Conservation (phyloP, 1,140 invertebrate species). For the Zaprionus camerounensis region DNA sequence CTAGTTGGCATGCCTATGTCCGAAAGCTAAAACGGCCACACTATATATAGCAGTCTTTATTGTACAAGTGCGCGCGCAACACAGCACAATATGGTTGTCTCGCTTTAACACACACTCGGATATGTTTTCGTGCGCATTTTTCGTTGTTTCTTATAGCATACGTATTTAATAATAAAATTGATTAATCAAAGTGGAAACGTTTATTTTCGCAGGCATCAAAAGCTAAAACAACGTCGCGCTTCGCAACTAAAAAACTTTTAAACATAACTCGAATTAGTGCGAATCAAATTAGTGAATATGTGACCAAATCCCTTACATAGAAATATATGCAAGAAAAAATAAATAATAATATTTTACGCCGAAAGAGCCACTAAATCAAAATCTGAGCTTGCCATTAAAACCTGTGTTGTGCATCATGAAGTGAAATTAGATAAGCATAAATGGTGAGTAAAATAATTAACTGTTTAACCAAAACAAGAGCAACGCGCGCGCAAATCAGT, state of each 20-base stretch:
- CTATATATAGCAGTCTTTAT: slow-evolving; percentile 45
- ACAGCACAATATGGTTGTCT: slow-evolving; percentile 36
- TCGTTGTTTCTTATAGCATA: slow-evolving; percentile 71
- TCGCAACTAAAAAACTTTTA: slow-evolving; percentile 24
- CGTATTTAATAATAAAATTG: slow-evolving; percentile 82
- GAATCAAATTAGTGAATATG: slow-evolving; percentile 47
- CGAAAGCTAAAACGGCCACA: slow-evolving; percentile 54
- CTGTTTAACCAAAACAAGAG: slow-evolving; percentile 16
- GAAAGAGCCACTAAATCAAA: slow-evolving; percentile 27
- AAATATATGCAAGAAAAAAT: slow-evolving; percentile 50
- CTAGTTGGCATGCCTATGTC: slow-evolving; percentile 54
- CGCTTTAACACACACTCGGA: slow-evolving; percentile 46
- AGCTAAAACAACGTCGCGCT: slow-evolving; percentile 48
- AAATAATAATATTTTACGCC: slow-evolving; percentile 21
- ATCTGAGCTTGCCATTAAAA: slow-evolving; percentile 37
- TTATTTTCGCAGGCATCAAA: slow-evolving; percentile 68
- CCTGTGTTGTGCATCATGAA: slow-evolving; percentile 57
- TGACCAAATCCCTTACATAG: slow-evolving; percentile 37
- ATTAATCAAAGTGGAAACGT: slow-evolving; percentile 75
- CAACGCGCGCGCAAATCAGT: slow-evolving; percentile 60
- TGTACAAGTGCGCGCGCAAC: slow-evolving; percentile 40
- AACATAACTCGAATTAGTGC: slow-evolving; percentile 21
- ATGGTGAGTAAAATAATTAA: slow-evolving; percentile 57
- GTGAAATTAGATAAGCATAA: slow-evolving; percentile 47
- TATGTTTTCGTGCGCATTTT: slow-evolving; percentile 63